These are phyloP conservation scores for Selenia dentaria DNA, from an alignment of 2,888 invertebrate species.

Conservation along the genomic window DNA sequence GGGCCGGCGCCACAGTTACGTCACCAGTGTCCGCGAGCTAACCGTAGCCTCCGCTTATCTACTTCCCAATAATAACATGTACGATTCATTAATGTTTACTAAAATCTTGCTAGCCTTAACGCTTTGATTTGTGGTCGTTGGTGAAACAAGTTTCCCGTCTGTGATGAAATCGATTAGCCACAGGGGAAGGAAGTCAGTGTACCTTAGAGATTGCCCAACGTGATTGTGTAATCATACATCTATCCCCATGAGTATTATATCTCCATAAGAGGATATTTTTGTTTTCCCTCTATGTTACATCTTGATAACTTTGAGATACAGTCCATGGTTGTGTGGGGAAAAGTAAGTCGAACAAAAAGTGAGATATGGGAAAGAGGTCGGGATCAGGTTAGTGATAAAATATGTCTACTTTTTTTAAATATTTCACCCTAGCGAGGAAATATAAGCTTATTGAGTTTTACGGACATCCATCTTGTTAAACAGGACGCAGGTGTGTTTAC, in stretches of 20 bases:
- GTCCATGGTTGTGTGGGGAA: slow-evolving; percentile 10
- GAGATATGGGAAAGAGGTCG: slow-evolving; percentile 20
- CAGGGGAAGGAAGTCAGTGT: slow-evolving; percentile 30
- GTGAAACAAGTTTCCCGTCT: slow-evolving; percentile 29
- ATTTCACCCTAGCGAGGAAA: slow-evolving; percentile 10
- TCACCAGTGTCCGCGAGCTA: slow-evolving; percentile 39
- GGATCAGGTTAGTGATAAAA: slow-evolving; percentile 17
- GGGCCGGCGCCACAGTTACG: slow-evolving; percentile 44
- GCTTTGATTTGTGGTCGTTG: slow-evolving; percentile 47
- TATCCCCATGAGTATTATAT: neutral
- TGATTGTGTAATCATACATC: slow-evolving; percentile 15
- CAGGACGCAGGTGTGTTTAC: slow-evolving; percentile 13
- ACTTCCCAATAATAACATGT: slow-evolving; percentile 23
- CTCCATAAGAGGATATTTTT: slow-evolving; percentile 11
- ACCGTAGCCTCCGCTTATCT: too few relatives aligned
- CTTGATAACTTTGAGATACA: slow-evolving; percentile 25
- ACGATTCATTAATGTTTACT: slow-evolving; percentile 49
- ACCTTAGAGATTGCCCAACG: slow-evolving; percentile 24
- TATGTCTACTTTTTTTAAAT: slow-evolving; percentile 21
- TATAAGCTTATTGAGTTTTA: slow-evolving; percentile 13
- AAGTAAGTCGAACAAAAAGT: slow-evolving; percentile 24
- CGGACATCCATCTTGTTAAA: slow-evolving; percentile 14
- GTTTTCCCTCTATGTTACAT: slow-evolving; percentile 6
- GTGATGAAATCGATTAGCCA: slow-evolving; percentile 38
- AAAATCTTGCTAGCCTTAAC: slow-evolving; percentile 45